These are phyloP conservation scores for Euspilapteryx auroguttella DNA, from an alignment of 2,888 invertebrate genomes.

Conservation along the genomic window DNA sequence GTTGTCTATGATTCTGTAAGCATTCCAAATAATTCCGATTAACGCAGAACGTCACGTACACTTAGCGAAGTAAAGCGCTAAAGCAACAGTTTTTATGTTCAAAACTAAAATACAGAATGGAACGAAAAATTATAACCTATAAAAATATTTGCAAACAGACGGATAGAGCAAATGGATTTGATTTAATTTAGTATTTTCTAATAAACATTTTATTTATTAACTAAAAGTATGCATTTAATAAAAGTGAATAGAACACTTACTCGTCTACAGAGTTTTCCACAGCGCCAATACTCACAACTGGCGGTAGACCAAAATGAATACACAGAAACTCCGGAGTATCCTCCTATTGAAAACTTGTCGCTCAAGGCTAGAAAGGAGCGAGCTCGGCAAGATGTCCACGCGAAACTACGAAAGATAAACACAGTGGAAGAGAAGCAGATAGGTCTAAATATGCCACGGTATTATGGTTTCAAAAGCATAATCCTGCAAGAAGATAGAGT, in stretches of 20 bases:
- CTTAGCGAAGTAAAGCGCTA: too few relatives aligned
- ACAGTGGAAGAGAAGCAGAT: constrained; percentile 86
- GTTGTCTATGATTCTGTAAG: too few relatives aligned
- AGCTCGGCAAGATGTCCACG: constrained; percentile 41
- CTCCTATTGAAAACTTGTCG: constrained; percentile 66
- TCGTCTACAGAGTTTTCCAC: constrained; percentile 21
- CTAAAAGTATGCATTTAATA: constrained; percentile 30
- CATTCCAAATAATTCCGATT: too few relatives aligned
- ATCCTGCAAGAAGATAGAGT: constrained; percentile 60
- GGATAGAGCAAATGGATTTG: too few relatives aligned
- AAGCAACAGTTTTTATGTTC: too few relatives aligned
- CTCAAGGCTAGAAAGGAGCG: constrained; percentile 45
- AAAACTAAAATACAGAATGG: too few relatives aligned
- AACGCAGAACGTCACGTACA: too few relatives aligned
- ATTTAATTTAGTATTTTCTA: too few relatives aligned
- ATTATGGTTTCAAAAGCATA: constrained; percentile 74
- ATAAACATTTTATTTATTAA: too few relatives aligned
- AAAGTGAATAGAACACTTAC: constrained; percentile 28
- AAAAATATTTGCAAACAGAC: too few relatives aligned
- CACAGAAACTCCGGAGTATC: constrained; percentile 48
- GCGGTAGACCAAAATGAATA: constrained; percentile 28
- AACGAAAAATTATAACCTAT: too few relatives aligned
- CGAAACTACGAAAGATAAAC: constrained; percentile 63
- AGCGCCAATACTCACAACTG: constrained; percentile 22
- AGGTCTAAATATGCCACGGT: constrained; percentile 79